Base-by-base conservation (phyloP, 2,797 vertebrate genomes). In the Dallia pectoralis region DNA sequence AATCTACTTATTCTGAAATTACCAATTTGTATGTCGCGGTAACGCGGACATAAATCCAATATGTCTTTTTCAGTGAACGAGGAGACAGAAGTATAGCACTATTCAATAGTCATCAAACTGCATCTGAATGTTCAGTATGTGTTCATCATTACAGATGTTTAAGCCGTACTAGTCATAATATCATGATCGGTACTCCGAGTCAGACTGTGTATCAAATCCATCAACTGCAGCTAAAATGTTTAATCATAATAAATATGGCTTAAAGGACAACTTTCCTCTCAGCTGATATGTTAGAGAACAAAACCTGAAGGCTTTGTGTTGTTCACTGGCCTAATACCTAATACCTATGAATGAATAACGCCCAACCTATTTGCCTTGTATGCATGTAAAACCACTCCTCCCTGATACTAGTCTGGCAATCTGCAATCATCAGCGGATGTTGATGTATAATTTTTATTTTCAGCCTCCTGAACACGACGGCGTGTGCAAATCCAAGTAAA, bases 1-100 rank as follows among this genome's bases (percentile, higher is more conserved):
- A 84, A 85, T 87, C 77, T 75, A 78, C 47, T 78, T 81, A 76
- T 80, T 77, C 74, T 76, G 76, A 80, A 82, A 80, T 85, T 83
- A 82, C 76, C 78, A 81, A 79, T 84, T 81, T 71, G 70, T 67
- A 51, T 80, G 75, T 84, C 75, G 77, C 82, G 72, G 74, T 77
- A 80, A 82, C 14, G n/a, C 32, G 9, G 77, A 78, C 79, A 78
- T 79, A 72, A 83, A 86, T 80, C 70, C 68, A 75, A 77, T 78
- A 74, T 75, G 74, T 68, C 69, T 61, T 25, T 25, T 36, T 72
- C 76, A 68, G 33, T 32, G 8, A 49, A 30, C 6, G 30, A 32
- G 30, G 70, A 79, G 47, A 68, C 76, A 77, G 15, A 72, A 68
- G 63, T 73, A 71, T 71, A 77, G 69, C 77, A 72, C 56, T 63